A percentile compares a stretch with the other conserved stretches of the same genome.
phyloP scores from a whole-genome alignment of 53 echinoderm and acorn worm species.

The Luidia sarsii region DNA sequence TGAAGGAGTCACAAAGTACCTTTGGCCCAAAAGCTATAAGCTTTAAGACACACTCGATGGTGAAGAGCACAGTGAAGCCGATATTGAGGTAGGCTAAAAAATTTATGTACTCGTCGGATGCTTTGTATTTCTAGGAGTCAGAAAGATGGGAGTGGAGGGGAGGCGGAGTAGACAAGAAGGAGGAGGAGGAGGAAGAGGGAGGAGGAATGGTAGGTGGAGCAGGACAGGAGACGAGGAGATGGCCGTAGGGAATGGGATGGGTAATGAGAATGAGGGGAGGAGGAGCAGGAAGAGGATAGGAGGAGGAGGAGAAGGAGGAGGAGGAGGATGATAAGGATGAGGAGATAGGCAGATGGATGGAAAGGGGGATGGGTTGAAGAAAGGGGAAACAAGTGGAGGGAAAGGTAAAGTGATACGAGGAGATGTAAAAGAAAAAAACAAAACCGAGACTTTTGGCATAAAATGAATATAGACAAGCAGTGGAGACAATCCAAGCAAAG shows the following conservation, averaged over 20 bases:
- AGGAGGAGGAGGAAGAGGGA: neutral
- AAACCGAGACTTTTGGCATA: no score
- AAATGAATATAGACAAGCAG: no score
- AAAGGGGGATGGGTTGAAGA: no score
- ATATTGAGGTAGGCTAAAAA: slow-evolving; percentile 80
- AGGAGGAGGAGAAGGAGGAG: slow-evolving; percentile 1
- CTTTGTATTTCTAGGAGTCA: slow-evolving; percentile 65
- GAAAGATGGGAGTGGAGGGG: neutral
- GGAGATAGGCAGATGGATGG: no score
- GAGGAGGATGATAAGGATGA: no score
- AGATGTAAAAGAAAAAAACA: no score
- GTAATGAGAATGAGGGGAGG: neutral
- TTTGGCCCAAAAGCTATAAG: slow-evolving; percentile 87
- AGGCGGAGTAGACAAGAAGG: neutral
- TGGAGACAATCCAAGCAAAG: no score
- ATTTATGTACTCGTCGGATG: slow-evolving; percentile 52
- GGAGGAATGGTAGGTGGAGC: neutral
- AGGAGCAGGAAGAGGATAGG: neutral
- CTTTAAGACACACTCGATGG: slow-evolving; percentile 88
- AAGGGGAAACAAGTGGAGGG: no score
- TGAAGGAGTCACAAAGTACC: no score
- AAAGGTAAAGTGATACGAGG: no score
- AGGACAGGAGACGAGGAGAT: neutral
- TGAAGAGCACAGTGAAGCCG: slow-evolving; percentile 89
- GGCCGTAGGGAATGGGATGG: neutral